These are phyloP conservation scores for Hiodon tergisus DNA, from an alignment of 2,113 vertebrate genomes.

Conservation along the genomic window DNA sequence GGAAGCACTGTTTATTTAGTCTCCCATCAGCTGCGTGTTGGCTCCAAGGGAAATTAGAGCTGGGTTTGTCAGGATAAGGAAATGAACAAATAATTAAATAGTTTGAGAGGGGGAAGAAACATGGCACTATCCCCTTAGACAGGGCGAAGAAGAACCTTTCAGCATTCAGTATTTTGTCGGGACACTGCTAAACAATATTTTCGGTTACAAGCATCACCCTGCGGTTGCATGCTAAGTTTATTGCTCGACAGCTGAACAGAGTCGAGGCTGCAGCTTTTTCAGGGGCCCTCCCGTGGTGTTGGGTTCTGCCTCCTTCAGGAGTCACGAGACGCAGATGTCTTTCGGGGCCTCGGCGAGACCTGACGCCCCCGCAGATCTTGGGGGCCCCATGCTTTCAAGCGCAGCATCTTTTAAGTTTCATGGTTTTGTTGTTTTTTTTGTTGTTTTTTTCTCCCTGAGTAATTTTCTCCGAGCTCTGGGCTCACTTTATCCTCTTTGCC, in stretches of 20 bases:
- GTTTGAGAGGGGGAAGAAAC: not conserved
- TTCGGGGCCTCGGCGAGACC: not conserved
- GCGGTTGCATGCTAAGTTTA: not conserved
- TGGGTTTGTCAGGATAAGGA: constrained; percentile 8
- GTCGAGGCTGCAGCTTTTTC: not conserved
- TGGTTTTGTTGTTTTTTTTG: not conserved
- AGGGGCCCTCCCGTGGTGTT: not conserved
- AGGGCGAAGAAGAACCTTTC: not conserved
- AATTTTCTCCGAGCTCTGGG: constrained; percentile 1
- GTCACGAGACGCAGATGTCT: not conserved
- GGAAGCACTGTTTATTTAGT: not conserved
- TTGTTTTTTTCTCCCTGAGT: not conserved
- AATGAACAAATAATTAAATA: constrained; percentile 4
- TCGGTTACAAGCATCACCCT: not conserved
- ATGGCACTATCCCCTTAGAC: not conserved
- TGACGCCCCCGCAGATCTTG: not conserved
- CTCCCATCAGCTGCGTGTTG: constrained; percentile 7
- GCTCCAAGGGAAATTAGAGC: constrained; percentile 21
- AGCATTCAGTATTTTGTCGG: not conserved
- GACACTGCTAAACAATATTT: not conserved
- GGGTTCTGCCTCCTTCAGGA: not conserved
- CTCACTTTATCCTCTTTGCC: not conserved
- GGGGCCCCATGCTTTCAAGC: not conserved
- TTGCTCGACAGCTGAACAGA: not conserved
- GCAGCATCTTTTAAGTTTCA: not conserved